phyloP scores from a whole-genome alignment of 2,888 invertebrate species.

The Caradrina kadenii region DNA sequence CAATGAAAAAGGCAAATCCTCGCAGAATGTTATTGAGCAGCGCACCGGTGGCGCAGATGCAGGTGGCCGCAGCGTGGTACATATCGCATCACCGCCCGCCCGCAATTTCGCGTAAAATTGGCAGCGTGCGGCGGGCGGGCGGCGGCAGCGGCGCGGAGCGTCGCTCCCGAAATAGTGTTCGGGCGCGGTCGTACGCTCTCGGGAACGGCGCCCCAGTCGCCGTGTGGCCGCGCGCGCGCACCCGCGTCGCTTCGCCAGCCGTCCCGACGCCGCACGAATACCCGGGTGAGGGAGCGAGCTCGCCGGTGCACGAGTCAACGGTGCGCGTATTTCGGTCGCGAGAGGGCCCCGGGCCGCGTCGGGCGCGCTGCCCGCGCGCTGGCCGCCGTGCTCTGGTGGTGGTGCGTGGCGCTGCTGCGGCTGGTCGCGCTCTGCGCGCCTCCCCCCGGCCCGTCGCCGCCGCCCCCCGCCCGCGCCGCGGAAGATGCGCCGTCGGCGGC shows the following conservation, averaged over 20 bases:
- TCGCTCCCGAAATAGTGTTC: conserved; percentile 90
- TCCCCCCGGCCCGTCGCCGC: conserved; percentile 86
- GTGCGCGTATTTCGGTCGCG: conserved; percentile 89
- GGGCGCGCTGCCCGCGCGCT: conserved; percentile 89
- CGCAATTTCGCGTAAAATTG: conserved; percentile 91
- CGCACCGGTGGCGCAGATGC: conserved; percentile 73
- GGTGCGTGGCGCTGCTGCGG: conserved; percentile 90
- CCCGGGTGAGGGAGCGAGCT: conserved; percentile 81
- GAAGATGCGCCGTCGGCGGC: conserved; percentile 85
- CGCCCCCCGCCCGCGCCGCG: conserved; percentile 85
- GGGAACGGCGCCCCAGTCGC: conserved; percentile 88
- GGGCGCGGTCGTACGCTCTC: conserved; percentile 88
- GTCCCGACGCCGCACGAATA: conserved; percentile 79
- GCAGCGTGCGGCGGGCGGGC: conserved; percentile 89
- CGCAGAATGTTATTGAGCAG: conserved; percentile 69
- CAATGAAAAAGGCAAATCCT: conserved; percentile 76
- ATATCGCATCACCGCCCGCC: conserved; percentile 91
- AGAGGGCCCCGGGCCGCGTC: conserved; percentile 87
- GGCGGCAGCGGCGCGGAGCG: conserved; percentile 87
- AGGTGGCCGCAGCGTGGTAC: conserved; percentile 82
- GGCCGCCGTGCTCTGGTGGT: conserved; percentile 90
- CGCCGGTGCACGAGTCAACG: conserved; percentile 81
- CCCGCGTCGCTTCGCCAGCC: conserved; percentile 86
- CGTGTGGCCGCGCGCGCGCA: conserved; percentile 90
- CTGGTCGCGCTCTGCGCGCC: conserved; percentile 89